Conservation (phyloP, 2,888 invertebrate genomes). For the Hipparchia semele region DNA sequence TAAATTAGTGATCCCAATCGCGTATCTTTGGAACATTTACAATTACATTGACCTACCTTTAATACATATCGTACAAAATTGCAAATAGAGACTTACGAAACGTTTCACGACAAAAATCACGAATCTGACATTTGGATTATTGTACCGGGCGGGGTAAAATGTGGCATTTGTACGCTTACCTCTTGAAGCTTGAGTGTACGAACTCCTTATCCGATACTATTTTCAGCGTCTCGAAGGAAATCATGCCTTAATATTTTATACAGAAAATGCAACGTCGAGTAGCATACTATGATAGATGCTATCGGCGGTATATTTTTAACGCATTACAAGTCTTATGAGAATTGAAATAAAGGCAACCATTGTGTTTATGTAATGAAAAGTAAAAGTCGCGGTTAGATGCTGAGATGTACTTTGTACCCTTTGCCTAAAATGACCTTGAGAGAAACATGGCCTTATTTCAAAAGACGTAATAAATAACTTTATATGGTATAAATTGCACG, state of each 20-base stretch:
- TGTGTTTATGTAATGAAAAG: constrained; percentile 24
- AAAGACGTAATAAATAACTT: constrained; percentile 16
- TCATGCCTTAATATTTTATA: not conserved
- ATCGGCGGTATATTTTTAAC: constrained; percentile 15
- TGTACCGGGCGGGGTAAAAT: constrained; percentile 68
- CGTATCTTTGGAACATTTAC: not conserved
- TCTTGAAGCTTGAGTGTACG: constrained; percentile 26
- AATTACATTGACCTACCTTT: constrained; percentile 30
- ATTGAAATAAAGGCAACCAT: constrained; percentile 26
- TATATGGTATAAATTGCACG: constrained; percentile 19
- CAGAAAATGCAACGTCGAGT: not conserved
- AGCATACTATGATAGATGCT: not conserved
- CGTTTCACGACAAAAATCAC: constrained; percentile 77
- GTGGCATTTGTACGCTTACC: constrained; percentile 75
- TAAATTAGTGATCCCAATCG: no score
- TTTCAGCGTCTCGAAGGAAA: not conserved
- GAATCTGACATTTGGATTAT: constrained; percentile 79
- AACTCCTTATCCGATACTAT: constrained; percentile 23
- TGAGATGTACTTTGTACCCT: constrained; percentile 22
- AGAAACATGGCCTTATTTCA: constrained; percentile 15
- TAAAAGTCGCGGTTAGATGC: constrained; percentile 26
- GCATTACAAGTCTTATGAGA: constrained; percentile 26
- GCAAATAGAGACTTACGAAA: constrained; percentile 66
- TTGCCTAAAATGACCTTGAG: constrained; percentile 21
- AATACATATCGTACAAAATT: constrained; percentile 44